Evolutionary conservation across 2,113 vertebrate species (phyloP).

Genomic region (Gymnocephalus cernua): DNA sequence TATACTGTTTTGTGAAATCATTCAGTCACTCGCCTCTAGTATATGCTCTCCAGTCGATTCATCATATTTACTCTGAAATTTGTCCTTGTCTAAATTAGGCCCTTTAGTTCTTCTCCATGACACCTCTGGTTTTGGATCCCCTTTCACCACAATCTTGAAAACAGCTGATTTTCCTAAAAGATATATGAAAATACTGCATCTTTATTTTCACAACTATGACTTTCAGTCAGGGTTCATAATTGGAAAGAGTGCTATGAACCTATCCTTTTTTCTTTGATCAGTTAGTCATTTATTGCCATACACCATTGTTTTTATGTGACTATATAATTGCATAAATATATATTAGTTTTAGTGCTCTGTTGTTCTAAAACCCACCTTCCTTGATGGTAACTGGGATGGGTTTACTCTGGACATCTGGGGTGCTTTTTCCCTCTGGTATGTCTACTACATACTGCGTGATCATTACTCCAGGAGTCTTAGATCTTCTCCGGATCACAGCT

Average conservation of each 20-base stretch:
- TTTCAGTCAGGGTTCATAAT: not conserved
- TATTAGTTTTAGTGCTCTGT: not conserved
- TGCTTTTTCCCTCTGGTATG: conserved; percentile 86
- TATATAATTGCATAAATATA: not conserved
- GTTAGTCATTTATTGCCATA: not conserved
- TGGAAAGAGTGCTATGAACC: not conserved
- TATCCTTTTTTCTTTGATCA: not conserved
- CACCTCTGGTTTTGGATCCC: conserved; percentile 87
- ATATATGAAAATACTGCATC: not conserved
- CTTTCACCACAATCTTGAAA: conserved; percentile 87
- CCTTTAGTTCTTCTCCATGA: conserved; percentile 83
- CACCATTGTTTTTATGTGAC: not conserved
- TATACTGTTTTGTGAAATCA: not conserved
- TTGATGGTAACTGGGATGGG: conserved; percentile 82
- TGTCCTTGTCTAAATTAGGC: conserved; percentile 77
- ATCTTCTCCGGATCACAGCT: conserved; percentile 82
- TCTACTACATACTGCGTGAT: conserved; percentile 83
- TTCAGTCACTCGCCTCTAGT: conserved; percentile 84
- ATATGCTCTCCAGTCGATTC: conserved; percentile 79
- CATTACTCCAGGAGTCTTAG: conserved; percentile 84
- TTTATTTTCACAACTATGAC: conserved; percentile 1
- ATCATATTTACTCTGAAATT: conserved; percentile 82
- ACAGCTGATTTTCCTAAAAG: conserved; percentile 85
- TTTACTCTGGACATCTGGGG: conserved; percentile 87
- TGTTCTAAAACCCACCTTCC: conserved; percentile 82